These are phyloP conservation scores for Dicerorhinus sumatrensis DNA, from an alignment of 2,113 vertebrate genomes.

Conservation along the genomic window DNA sequence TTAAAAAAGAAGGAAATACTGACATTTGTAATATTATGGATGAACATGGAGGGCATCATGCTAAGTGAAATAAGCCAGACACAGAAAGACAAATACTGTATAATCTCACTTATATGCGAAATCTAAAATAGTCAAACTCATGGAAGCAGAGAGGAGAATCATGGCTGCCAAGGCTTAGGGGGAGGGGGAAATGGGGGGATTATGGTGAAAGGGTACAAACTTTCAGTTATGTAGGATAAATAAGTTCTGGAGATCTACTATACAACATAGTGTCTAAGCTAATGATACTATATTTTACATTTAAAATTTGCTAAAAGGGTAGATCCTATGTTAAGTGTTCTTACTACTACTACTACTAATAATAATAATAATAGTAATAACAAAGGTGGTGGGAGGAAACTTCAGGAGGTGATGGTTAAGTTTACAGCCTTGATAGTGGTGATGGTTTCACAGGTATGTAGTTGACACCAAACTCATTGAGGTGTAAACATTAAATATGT, in stretches of 20 bases:
- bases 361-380: too few relatives aligned
- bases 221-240: background rate
- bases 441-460: background rate
- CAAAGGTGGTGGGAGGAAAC: background rate
- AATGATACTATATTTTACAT: background rate
- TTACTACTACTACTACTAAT: background rate
- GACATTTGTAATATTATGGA: too few relatives aligned
- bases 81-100: too few relatives aligned
- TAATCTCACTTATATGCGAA: too few relatives aligned
- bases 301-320: background rate
- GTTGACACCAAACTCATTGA: background rate
- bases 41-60: too few relatives aligned
- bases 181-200: too few relatives aligned
- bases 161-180: background rate
- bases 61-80: too few relatives aligned
- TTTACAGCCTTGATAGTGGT: background rate
- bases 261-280: background rate
- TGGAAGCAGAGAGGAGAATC: too few relatives aligned
- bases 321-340: background rate
- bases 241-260: background rate
- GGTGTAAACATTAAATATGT: background rate
- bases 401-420: background rate
- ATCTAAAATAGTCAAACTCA: too few relatives aligned
- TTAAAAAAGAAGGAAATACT: too few relatives aligned
- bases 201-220: background rate